Evolutionary conservation across 1,140 invertebrate species (phyloP), one percentile per base, ranked within the genome.

Genomic region (Epicauta chinensis): DNA sequence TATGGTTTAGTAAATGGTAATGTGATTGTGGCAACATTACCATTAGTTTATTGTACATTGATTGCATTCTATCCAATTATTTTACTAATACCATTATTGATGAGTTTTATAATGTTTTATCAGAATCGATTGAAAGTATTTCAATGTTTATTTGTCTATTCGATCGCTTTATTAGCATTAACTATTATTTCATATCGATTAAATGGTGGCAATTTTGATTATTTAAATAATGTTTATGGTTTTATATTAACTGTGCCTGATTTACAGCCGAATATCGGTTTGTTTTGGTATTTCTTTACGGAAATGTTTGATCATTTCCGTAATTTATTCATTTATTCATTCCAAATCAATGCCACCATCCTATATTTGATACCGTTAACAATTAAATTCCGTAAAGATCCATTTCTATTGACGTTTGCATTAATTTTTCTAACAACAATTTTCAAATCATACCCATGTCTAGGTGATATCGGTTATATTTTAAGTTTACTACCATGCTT

Each of bases 281-380:
- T 99, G 0, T 99, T 97, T 71, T 99, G 97, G 97, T 99, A 99
- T 70, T 99, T 99, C 71, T 99, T 99, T 67, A 97, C 93, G 0
- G 96, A 99, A 77, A 97, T 99, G 91, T 99, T 99, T 79, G 95
- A 99, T 63, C 96, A 99, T 72, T 99, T 99, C 65, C 81, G 92
- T 42, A 77, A 86, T 49, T 82, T 99, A 56, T 99, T 99, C 74
- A 83, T 98, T 1, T 95, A 86, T 64, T 90, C 93, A 53, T 98
- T 98, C 69, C 96, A 99, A 78, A 86, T 99, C 46, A 98, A 99
- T 75, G 89, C 89, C 1, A 81, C 94, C 40, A 78, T 97, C 10
- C 66, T 90, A 16, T 98, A 98, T 72, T 79, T 96, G 16, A 73
- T 96, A 15, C 96, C 97, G 17, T 52, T 68, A 1, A 83, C 89